Conservation (phyloP, 2,888 invertebrate species). For the Penaeus monodon region DNA sequence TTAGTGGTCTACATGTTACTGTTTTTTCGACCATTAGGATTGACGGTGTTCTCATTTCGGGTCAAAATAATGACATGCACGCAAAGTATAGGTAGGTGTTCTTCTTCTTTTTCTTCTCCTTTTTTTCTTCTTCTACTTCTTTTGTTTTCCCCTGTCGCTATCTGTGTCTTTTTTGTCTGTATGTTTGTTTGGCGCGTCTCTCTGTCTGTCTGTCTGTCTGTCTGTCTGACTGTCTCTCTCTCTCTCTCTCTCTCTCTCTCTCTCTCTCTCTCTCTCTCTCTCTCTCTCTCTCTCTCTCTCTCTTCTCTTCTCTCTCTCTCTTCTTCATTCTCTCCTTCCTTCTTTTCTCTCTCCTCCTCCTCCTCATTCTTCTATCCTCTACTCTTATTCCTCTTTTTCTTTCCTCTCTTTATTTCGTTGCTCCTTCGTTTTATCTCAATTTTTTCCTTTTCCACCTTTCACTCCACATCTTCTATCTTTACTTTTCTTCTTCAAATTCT, state of each 20-base stretch:
- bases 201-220: background rate
- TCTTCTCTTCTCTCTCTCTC: background rate
- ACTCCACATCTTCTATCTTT: no score
- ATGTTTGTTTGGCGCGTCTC: background rate
- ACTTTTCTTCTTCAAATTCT: no score
- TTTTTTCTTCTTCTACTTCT: no score
- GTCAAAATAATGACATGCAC: no score
- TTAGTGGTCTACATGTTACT: no score
- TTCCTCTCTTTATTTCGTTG: background rate
- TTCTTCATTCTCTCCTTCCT: background rate
- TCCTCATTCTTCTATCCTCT: background rate
- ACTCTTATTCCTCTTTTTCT: background rate
- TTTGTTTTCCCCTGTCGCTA: background rate
- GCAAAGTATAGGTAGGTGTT: no score
- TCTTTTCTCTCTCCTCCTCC: background rate
- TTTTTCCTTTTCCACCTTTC: no score
- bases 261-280: constrained; percentile 3
- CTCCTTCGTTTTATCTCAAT: no score
- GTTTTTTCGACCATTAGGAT: no score
- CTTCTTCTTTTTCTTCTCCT: no score
- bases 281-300: background rate
- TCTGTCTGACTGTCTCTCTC: background rate
- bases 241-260: constrained; percentile 16
- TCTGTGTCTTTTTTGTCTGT: background rate
- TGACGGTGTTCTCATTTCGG: no score